phyloP scores from a whole-genome alignment of 2,888 invertebrate genomes.

The Oligia fasciuncula region DNA sequence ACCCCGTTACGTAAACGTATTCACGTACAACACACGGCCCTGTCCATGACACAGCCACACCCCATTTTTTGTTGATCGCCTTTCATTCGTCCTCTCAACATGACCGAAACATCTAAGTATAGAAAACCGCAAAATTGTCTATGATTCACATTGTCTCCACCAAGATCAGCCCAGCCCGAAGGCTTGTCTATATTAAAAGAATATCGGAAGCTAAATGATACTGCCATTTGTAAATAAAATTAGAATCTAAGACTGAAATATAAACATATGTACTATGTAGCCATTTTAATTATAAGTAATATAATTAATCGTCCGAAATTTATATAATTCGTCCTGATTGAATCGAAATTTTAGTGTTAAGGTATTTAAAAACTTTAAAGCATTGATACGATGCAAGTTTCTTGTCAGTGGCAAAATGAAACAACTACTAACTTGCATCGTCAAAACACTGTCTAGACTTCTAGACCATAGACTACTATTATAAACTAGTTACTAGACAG shows the following conservation, averaged over 20 bases:
- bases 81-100: background rate
- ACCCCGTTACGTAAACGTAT: too few relatives aligned
- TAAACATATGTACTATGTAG: conserved; percentile 70
- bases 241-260: conserved; percentile 80
- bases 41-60: too few relatives aligned
- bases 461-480: too few relatives aligned
- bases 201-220: conserved; percentile 84
- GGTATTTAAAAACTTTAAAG: conserved; percentile 27
- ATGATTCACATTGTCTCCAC: conserved; percentile 35
- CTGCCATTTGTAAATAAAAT: conserved; percentile 86
- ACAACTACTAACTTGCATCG: background rate
- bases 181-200: conserved; percentile 59
- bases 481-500: background rate
- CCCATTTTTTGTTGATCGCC: too few relatives aligned
- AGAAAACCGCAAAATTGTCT: background rate
- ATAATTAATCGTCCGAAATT: conserved; percentile 78
- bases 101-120: background rate
- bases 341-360: conserved; percentile 77
- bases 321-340: conserved; percentile 83
- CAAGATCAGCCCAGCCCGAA: conserved; percentile 46
- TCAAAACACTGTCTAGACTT: background rate
- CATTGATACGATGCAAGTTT: background rate
- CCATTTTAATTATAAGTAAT: conserved; percentile 66
- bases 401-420: background rate
- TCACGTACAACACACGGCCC: too few relatives aligned